Percentiles rank a stretch among this genome's conserved stretches.
Conservation (phyloP, 23 tunicate species). For the Diplosoma virens region DNA sequence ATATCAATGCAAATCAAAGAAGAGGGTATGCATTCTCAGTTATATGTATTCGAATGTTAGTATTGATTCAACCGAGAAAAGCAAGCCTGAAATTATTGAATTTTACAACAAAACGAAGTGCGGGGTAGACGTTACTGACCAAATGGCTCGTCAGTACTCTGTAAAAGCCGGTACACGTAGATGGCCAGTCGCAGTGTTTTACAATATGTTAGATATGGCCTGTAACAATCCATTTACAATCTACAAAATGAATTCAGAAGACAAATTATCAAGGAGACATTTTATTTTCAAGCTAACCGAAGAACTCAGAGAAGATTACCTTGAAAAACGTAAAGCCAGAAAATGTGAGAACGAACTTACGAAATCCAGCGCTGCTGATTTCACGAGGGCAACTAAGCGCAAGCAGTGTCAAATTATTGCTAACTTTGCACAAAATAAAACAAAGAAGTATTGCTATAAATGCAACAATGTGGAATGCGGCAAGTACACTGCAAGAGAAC, state of each 20-base stretch:
- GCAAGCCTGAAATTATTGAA: neutral
- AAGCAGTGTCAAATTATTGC: too few relatives aligned
- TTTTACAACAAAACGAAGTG: constrained; percentile 2
- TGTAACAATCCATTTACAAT: neutral
- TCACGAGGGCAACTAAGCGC: neutral
- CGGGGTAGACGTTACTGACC: neutral
- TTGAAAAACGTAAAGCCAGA: neutral
- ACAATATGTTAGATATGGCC: neutral
- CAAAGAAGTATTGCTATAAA: neutral
- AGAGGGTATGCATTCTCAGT: neutral
- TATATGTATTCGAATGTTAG: neutral
- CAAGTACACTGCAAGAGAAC: neutral
- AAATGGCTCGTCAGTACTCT: constrained; percentile 3
- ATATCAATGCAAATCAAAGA: neutral
- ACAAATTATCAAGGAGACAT: neutral
- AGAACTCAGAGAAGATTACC: neutral
- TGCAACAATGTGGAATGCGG: neutral
- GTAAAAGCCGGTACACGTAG: constrained; percentile 7
- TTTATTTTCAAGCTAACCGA: neutral
- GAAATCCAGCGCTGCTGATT: neutral
- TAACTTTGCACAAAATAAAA: neutral
- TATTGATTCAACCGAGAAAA: neutral
- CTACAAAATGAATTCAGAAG: neutral
- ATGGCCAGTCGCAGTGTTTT: constrained; percentile 5
- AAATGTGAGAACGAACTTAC: neutral